Evolutionary conservation across 2,797 vertebrate genomes (phyloP).

Genomic region (Pelodytes ibericus): DNA sequence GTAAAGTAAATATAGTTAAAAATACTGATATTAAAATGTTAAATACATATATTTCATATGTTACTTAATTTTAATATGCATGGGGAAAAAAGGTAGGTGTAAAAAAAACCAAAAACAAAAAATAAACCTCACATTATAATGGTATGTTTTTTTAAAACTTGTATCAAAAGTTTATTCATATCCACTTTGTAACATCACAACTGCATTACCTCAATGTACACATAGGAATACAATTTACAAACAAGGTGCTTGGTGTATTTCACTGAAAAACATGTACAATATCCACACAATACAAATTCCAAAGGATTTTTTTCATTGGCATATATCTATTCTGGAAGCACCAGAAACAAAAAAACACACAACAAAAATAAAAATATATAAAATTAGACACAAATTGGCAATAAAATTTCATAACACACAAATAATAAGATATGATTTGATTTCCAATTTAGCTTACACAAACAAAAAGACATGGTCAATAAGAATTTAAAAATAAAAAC

Average conservation of each 20-base stretch:
- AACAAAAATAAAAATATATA: neutral
- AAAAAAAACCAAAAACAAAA: neutral
- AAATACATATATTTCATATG: too few species aligned
- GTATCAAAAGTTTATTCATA: conserved; percentile 47
- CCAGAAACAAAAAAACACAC: neutral
- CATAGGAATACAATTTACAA: conserved; percentile 44
- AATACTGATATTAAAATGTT: too few species aligned
- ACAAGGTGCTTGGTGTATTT: conserved; percentile 47
- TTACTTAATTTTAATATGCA: too few species aligned
- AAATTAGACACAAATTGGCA: conserved; percentile 23
- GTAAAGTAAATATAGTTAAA: too few species aligned
- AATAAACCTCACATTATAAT: neutral
- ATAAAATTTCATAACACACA: conserved; percentile 18
- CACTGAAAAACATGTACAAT: conserved; percentile 47
- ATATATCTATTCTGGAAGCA: conserved; percentile 23
- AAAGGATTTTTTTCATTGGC: conserved; percentile 24
- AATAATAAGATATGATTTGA: conserved; percentile 37
- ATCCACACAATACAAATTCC: conserved; percentile 15
- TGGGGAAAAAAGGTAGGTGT: neutral
- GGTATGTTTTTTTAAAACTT: conserved; percentile 8
- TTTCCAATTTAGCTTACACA: conserved; percentile 28
- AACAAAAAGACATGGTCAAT: conserved; percentile 8
- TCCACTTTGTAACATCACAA: conserved; percentile 44
- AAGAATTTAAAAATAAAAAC: conserved; percentile 15
- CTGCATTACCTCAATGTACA: conserved; percentile 14